Conservation (phyloP, 2,888 invertebrate species). For the Epinotia brunnichana region DNA sequence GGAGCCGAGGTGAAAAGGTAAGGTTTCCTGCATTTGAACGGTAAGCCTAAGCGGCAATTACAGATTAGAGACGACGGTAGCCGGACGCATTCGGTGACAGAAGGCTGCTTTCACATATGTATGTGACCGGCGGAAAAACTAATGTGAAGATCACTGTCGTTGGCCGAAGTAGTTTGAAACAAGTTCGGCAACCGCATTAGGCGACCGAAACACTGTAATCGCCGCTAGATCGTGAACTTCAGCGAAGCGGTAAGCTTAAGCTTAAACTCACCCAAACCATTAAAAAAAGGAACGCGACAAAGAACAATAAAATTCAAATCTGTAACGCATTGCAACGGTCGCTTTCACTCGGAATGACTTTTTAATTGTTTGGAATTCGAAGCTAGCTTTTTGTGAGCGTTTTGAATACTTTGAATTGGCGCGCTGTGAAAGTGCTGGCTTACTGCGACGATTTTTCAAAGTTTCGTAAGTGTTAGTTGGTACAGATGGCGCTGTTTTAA, state of each 20-base stretch:
- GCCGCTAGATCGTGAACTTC: background rate
- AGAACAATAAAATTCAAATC: conserved; percentile 49
- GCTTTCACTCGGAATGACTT: conserved; percentile 64
- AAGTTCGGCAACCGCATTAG: no score
- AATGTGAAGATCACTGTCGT: no score
- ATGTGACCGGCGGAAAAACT: no score
- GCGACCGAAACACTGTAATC: no score
- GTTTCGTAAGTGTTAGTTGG: background rate
- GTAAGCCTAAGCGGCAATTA: no score
- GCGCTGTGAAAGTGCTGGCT: conserved; percentile 24
- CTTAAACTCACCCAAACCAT: background rate
- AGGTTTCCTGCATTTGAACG: no score
- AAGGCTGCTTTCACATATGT: no score
- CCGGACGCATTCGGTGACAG: no score
- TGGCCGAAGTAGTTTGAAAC: no score
- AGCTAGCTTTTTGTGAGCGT: conserved; percentile 60
- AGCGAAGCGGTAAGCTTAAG: conserved; percentile 11
- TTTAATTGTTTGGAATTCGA: conserved; percentile 72
- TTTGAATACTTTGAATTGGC: conserved; percentile 61
- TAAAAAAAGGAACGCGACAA: conserved; percentile 12
- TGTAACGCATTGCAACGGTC: conserved; percentile 54
- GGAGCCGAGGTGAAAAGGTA: no score
- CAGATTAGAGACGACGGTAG: no score
- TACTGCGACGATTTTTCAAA: conserved; percentile 26
- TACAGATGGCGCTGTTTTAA: conserved; percentile 5